Evolutionary conservation across 2,113 vertebrate genomes (phyloP).

Genomic region (Tragelaphus imberbis): DNA sequence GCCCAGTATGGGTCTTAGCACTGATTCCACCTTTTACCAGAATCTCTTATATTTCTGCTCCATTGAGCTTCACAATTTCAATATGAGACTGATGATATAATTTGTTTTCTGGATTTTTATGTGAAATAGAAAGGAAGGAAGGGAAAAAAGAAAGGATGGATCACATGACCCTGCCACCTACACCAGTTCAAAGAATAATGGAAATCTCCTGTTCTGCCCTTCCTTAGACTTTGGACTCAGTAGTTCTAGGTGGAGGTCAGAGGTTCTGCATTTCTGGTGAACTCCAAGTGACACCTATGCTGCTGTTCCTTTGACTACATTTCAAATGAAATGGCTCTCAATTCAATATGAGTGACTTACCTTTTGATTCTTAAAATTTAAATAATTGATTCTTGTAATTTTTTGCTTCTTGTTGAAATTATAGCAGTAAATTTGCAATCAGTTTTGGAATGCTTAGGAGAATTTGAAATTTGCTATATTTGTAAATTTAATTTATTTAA

Average conservation of each 20-base stretch:
- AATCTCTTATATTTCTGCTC: neutral
- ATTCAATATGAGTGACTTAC: neutral
- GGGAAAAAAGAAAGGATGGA: neutral
- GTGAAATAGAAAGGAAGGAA: neutral
- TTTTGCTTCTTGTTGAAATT: conserved; percentile 23
- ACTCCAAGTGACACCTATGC: neutral
- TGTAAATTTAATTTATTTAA: conserved; percentile 56
- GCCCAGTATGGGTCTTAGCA: neutral
- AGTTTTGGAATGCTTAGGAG: conserved; percentile 14
- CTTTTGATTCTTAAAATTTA: conserved; percentile 5
- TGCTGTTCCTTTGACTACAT: neutral
- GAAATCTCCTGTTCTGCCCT: neutral
- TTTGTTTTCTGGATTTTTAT: neutral
- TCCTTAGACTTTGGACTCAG: neutral
- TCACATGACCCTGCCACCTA: neutral
- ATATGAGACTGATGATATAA: neutral
- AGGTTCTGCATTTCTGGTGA: neutral
- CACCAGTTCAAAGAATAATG: neutral
- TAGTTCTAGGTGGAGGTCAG: too few species aligned
- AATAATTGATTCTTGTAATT: neutral
- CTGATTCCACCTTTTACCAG: neutral
- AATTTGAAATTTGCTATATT: conserved; percentile 40
- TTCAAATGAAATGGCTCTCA: neutral
- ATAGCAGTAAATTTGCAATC: conserved; percentile 38
- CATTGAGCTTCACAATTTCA: neutral